Conservation (phyloP, 37 sponge, comb jelly and placozoan species). For the Eunapius fragilis region DNA sequence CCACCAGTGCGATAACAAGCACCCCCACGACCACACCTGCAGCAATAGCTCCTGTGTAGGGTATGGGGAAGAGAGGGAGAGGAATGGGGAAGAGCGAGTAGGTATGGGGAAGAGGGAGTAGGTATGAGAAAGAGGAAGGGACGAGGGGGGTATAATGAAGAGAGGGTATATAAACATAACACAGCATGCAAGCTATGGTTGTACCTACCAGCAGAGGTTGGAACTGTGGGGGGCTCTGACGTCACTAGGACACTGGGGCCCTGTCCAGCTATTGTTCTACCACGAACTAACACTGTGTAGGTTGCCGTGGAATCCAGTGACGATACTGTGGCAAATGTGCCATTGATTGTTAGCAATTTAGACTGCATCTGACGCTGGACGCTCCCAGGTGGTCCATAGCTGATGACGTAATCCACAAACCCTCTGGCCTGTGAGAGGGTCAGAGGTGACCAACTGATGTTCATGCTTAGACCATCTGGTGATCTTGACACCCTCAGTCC, state of each 20-base stretch:
- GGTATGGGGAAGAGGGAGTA: neutral
- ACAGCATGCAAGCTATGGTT: neutral
- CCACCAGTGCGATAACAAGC: neutral
- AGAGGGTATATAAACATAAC: neutral
- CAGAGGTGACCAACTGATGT: constrained; percentile 26
- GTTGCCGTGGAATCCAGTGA: neutral
- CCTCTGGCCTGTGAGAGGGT: constrained; percentile 44
- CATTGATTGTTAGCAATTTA: neutral
- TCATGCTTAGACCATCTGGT: constrained; percentile 11
- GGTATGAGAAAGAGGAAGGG: neutral
- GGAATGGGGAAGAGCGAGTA: neutral
- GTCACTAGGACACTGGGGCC: neutral
- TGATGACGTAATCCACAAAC: constrained; percentile 21
- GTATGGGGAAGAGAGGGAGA: neutral
- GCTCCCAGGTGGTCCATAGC: neutral
- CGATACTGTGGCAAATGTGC: neutral
- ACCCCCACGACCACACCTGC: constrained; percentile 10
- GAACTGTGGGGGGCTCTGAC: neutral
- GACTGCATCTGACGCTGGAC: neutral
- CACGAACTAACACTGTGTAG: constrained; percentile 16
- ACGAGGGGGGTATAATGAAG: neutral
- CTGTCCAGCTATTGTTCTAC: neutral
- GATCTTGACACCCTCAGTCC: constrained; percentile 6
- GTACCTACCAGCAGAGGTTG: neutral
- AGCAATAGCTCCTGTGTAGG: neutral